phyloP scores from a whole-genome alignment of 2,113 vertebrate genomes.

The Neotoma lepida region DNA sequence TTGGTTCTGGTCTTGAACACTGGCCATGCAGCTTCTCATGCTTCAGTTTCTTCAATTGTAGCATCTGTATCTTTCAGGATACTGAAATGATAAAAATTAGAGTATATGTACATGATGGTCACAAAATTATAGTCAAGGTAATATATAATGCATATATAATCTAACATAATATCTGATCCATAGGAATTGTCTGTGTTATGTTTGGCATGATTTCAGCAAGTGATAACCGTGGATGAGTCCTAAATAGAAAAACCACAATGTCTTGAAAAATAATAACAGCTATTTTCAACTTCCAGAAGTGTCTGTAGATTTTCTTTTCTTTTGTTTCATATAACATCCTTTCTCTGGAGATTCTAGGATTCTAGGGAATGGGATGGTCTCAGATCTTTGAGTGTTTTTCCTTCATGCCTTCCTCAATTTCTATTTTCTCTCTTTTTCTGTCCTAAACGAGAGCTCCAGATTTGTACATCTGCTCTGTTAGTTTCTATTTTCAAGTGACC shows the following conservation, averaged over 20 bases:
- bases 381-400: conserved; percentile 7
- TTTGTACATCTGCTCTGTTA: not conserved
- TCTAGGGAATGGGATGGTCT: not conserved
- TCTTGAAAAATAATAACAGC: not conserved
- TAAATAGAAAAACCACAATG: not conserved
- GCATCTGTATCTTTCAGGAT: not conserved
- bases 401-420: not conserved
- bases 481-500: conserved; percentile 33
- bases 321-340: not conserved
- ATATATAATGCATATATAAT: not conserved
- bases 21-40: not conserved
- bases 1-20: not conserved
- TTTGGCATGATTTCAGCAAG: not conserved
- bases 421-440: not conserved
- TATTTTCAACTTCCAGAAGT: not conserved
- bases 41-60: not conserved
- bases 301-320: not conserved
- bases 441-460: not conserved
- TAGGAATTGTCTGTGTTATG: not conserved
- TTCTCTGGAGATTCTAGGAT: not conserved
- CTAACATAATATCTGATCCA: not conserved
- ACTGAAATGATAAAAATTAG: not conserved
- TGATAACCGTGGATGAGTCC: not conserved
- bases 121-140: not conserved
- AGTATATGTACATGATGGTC: not conserved